These are phyloP conservation scores for Bergia puertoricense DNA, from an alignment of 92 coral and sea anemone species.

Conservation along the genomic window DNA sequence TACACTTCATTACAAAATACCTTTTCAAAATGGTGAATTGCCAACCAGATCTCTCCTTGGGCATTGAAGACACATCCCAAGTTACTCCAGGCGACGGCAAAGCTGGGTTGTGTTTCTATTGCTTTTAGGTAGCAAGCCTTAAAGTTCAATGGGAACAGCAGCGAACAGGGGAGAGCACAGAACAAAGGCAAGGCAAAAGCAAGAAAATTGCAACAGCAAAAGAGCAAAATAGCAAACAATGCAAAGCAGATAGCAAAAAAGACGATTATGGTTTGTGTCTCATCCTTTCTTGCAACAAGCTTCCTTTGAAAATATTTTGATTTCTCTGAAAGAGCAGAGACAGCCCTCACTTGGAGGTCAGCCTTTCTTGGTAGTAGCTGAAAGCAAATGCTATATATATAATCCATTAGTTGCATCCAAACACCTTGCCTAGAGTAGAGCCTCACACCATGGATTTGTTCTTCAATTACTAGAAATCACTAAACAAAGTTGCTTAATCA, in stretches of 20 bases:
- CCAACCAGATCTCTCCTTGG: constrained; percentile 99
- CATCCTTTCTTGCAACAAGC: constrained; percentile 89
- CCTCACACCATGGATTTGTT: background rate
- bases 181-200: constrained; percentile 71
- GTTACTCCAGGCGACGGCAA: constrained; percentile 99
- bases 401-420: constrained; percentile 63
- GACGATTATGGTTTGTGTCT: constrained; percentile 99
- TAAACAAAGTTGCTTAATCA: constrained; percentile 14
- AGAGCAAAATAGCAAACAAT: constrained; percentile 81
- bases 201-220: constrained; percentile 69
- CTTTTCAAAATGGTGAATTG: constrained; percentile 99
- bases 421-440: constrained; percentile 62
- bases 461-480: constrained; percentile 21
- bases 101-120: constrained; percentile 99
- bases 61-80: constrained; percentile 99
- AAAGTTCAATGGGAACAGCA: constrained; percentile 74
- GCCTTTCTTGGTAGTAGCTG: constrained; percentile 61
- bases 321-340: constrained; percentile 46
- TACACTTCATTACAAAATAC: constrained; percentile 44
- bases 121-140: constrained; percentile 99
- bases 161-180: constrained; percentile 86
- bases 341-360: constrained; percentile 26
- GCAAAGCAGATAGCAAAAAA: constrained; percentile 64
- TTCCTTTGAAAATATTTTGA: constrained; percentile 58
- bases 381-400: constrained; percentile 63